Percentiles rank a stretch among this genome's conserved stretches.
Evolutionary conservation across 2,888 invertebrate genomes (phyloP).

Genomic region (Bombylius major): DNA sequence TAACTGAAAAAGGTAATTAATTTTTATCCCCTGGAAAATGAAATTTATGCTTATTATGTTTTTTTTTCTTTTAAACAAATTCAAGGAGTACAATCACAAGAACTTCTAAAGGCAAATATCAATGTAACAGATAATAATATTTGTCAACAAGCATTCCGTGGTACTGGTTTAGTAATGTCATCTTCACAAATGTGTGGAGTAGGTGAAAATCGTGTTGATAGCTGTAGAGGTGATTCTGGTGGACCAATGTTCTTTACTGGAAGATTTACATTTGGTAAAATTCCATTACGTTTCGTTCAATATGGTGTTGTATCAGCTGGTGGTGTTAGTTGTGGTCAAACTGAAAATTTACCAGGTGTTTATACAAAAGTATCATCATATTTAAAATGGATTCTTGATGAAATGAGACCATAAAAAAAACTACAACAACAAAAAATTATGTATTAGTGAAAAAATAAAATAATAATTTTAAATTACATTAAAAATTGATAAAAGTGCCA

Average conservation of each 20-base stretch:
- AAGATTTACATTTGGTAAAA: background rate
- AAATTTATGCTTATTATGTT: too few relatives aligned
- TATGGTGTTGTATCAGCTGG: slow-evolving; percentile 52
- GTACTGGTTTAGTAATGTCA: background rate
- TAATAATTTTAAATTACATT: too few relatives aligned
- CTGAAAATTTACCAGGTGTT: slow-evolving; percentile 41
- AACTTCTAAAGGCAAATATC: slow-evolving; percentile 30
- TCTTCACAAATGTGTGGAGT: slow-evolving; percentile 42
- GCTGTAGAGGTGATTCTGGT: slow-evolving; percentile 17
- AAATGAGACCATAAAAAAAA: background rate
- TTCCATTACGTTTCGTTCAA: slow-evolving; percentile 22
- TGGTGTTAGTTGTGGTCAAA: slow-evolving; percentile 39
- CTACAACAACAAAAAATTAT: too few relatives aligned
- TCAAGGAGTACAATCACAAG: background rate
- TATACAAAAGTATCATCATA: slow-evolving; percentile 41
- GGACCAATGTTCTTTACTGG: slow-evolving; percentile 23
- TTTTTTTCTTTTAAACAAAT: too few relatives aligned
- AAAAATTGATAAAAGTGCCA: too few relatives aligned
- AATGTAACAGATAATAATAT: slow-evolving; percentile 25
- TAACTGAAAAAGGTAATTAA: slow-evolving; percentile 35
- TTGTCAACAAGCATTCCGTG: slow-evolving; percentile 26
- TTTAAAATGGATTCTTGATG: slow-evolving; percentile 42
- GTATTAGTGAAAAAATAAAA: too few relatives aligned
- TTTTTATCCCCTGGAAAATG: too few relatives aligned
- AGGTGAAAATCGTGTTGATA: slow-evolving; percentile 24